Evolutionary conservation across 2,888 invertebrate species (phyloP).

Genomic region (Polietes domitor): DNA sequence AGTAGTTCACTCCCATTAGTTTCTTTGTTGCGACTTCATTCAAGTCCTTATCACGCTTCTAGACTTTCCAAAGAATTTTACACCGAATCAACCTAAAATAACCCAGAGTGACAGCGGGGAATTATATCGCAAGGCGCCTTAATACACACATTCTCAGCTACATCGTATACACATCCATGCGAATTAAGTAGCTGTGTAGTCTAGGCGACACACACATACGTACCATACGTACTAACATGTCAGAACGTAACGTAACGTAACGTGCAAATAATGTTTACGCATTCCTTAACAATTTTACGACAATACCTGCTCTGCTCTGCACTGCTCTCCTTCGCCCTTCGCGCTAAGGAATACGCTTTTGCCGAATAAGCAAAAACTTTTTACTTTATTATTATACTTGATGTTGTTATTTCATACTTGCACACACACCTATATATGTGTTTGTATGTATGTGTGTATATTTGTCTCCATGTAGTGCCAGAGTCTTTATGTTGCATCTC

Average conservation of each 20-base stretch:
- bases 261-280: conserved; percentile 62
- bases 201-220: background rate
- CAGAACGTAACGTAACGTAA: conserved; percentile 49
- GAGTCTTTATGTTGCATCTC: conserved; percentile 9
- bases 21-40: no score
- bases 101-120: no score
- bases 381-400: conserved; percentile 23
- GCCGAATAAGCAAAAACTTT: conserved; percentile 24
- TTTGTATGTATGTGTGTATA: background rate
- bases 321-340: background rate
- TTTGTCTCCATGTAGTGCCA: conserved; percentile 7
- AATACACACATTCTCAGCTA: no score
- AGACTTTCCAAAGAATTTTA: no score
- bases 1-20: no score
- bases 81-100: no score
- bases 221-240: conserved; percentile 34
- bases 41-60: no score
- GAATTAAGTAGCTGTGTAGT: background rate
- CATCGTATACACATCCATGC: background rate
- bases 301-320: background rate
- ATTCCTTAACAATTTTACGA: conserved; percentile 60
- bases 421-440: background rate
- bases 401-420: background rate
- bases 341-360: background rate
- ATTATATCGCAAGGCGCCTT: no score